Percentiles rank a stretch among this genome's conserved stretches.
These are phyloP conservation scores for Mythimna lalbum DNA, from an alignment of 2,888 invertebrate species.

Conservation along the genomic window DNA sequence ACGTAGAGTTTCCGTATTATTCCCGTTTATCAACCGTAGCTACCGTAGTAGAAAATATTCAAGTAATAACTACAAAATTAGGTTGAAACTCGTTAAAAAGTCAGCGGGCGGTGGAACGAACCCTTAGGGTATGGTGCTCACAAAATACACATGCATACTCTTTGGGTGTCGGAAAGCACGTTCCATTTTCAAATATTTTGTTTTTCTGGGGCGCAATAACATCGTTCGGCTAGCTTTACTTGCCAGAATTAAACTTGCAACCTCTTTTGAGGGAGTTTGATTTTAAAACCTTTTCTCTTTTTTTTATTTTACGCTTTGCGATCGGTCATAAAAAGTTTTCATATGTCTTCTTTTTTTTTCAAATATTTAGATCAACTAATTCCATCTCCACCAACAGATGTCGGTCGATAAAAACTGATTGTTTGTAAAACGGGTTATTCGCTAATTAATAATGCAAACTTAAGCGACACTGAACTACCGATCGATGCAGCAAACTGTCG, in stretches of 20 bases:
- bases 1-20: constrained; percentile 26
- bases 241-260: not conserved
- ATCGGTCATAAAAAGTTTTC: not conserved
- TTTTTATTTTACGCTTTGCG: not conserved
- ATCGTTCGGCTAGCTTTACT: not conserved
- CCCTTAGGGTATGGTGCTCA: constrained; percentile 39
- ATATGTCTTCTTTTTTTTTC: not conserved
- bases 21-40: constrained; percentile 14
- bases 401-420: constrained; percentile 11
- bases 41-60: constrained; percentile 42
- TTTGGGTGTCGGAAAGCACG: constrained; percentile 45
- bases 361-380: not conserved
- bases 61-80: constrained; percentile 46
- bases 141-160: constrained; percentile 52
- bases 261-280: constrained; percentile 3
- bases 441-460: constrained; percentile 48
- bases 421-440: constrained; percentile 24
- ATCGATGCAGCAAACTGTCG: constrained; percentile 43
- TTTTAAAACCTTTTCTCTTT: constrained; percentile 8
- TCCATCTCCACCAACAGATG: not conserved
- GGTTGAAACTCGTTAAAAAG: constrained; percentile 56
- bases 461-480: constrained; percentile 30
- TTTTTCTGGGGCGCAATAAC: constrained; percentile 9
- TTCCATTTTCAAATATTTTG: constrained; percentile 50
- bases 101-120: constrained; percentile 34